Evolutionary conservation across 2,888 invertebrate genomes (phyloP).

Genomic region (Dendrolimus houi): DNA sequence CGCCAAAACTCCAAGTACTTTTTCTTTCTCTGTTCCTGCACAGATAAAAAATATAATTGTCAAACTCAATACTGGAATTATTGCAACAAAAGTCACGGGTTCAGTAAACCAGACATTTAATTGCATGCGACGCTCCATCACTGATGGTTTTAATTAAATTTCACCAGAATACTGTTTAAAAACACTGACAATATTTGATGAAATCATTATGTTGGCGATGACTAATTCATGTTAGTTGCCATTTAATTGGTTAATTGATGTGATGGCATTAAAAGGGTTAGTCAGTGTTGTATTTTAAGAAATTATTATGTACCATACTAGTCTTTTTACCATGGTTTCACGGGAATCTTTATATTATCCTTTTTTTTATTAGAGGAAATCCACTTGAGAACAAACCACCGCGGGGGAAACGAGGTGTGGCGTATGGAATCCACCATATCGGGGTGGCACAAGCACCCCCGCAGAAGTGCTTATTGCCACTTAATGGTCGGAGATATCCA

Average conservation of each 20-base stretch:
- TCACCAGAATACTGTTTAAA: neutral
- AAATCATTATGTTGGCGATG: neutral
- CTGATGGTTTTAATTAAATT: neutral
- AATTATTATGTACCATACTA: neutral
- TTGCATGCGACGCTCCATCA: neutral
- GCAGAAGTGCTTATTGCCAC: too few species aligned
- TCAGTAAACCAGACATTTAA: neutral
- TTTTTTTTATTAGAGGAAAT: too few species aligned
- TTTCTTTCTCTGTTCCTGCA: too few species aligned
- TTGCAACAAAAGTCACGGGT: neutral
- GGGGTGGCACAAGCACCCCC: too few species aligned
- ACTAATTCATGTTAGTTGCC: neutral
- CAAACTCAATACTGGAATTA: neutral
- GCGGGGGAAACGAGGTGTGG: too few species aligned
- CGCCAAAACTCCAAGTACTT: too few species aligned
- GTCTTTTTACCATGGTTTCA: too few species aligned
- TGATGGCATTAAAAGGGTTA: neutral
- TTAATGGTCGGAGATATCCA: too few species aligned
- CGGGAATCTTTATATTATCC: too few species aligned
- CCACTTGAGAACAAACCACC: too few species aligned
- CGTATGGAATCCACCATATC: too few species aligned
- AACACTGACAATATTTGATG: neutral
- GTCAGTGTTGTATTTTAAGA: neutral
- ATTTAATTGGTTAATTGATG: neutral
- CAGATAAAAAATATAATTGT: too few species aligned